Base-by-base conservation (phyloP, 2,113 vertebrate species). In the Labeo rohita region DNA sequence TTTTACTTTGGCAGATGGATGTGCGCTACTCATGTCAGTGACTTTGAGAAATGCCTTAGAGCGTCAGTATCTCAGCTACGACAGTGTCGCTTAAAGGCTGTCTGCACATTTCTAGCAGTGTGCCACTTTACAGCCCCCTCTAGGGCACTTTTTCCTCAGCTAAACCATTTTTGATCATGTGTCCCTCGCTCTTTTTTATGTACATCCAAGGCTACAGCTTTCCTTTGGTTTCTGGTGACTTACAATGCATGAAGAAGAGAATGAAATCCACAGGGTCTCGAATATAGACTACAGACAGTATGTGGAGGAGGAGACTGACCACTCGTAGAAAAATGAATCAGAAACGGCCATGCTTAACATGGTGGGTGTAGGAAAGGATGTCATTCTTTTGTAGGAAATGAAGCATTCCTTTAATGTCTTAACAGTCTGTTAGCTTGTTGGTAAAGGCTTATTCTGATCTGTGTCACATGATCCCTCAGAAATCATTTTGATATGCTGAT, bases 1-100 rank as follows among this genome's bases (percentile, higher is more conserved):
- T 47, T 80, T 34, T 28, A 54, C 34, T 80, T 80, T 80, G 78
- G 56, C 78, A 47, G 78, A 80, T 2, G 50, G 8, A 77, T 77
- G 9, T 36, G 50, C 34, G 28, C 23, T 65, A 39, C 78, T 47
- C 36, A 7, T 28, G 59, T 63, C 12, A n/a, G 34, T 61, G 36
- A 80, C 59, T 61, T 45, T 80, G 78, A 63, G 56, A 63, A 80
- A 23, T 80, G 52, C 78, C 75, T 77, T 28, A 4, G 50, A 23
- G 59, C 43, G 9, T 21, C 78, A 65, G 21, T 47, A 63, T 80
- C 56, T 80, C 56, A 65, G 39, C 56, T 80, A 43, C 7, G 39
- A 80, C 36, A 80, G 56, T 2, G 12, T 3, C 6, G 54, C 77
- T 80, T 80, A 61, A 61, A 79, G 54, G 77, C 77, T 59, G 54